Conservation (phyloP, 2,797 vertebrate species). For the Sebastes kiyomatsui region DNA sequence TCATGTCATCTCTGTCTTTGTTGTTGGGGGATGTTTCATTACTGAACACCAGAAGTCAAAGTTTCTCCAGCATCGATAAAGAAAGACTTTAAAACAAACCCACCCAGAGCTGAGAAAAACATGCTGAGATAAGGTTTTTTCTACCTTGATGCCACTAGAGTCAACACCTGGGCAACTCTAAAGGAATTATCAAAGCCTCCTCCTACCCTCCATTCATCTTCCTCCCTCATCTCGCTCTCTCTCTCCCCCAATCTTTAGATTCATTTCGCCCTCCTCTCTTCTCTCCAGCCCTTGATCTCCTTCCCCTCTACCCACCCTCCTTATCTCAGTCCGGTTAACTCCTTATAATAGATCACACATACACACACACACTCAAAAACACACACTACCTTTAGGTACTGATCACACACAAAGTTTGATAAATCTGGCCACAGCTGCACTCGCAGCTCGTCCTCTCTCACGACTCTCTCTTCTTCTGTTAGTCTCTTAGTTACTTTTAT, state of each 20-base stretch:
- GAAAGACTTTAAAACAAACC: neutral
- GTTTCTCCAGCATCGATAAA: neutral
- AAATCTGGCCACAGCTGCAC: conserved; percentile 4
- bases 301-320: conserved; percentile 4
- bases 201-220: conserved; percentile 9
- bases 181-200: conserved; percentile 41
- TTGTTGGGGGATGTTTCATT: conserved; percentile 1
- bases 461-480: neutral
- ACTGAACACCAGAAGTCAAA: neutral
- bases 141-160: conserved; percentile 17
- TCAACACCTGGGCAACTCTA: conserved; percentile 28
- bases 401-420: neutral
- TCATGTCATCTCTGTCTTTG: neutral
- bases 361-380: neutral
- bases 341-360: conserved; percentile 11
- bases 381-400: neutral
- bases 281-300: conserved; percentile 22
- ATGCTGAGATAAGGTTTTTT: conserved; percentile 12
- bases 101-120: neutral
- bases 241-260: neutral
- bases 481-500: neutral
- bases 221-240: neutral
- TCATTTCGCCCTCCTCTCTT: conserved; percentile 2
- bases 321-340: conserved; percentile 33
- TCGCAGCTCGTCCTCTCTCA: neutral